Base-by-base conservation (phyloP, 2,113 vertebrate genomes). In the Archocentrus centrarchus region DNA sequence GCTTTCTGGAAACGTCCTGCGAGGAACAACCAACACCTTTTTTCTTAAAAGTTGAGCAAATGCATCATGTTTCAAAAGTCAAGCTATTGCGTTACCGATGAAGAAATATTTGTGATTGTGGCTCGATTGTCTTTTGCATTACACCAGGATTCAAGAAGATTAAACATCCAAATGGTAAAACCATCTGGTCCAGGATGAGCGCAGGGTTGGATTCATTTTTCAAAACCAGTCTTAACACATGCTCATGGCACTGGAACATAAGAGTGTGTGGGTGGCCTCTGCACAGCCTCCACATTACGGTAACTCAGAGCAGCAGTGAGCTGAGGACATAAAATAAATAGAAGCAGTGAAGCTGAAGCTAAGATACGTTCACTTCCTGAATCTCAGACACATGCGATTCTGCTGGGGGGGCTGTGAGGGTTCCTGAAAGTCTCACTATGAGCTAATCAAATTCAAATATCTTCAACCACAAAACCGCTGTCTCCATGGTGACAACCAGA, bases 401-500 rank as follows among this genome's bases (percentile, higher is more conserved):
- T 35, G 53, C 7, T 10, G 30, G 59, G 59, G 66, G 75, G 60
- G 22, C 2, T 62, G 70, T 10, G 57, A 68, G 27, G 68, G 75
- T 66, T 76, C 75, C 30, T 66, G 35, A 30, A 7, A 14, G 18
- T 86, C 83, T 80, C 47, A 24, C 63, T 88, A 53, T 35, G 39
- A 85, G 77, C 60, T 85, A 88, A 92, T 86, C 80, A n/a, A 82
- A 93, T 88, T 84, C 86, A 84, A 77, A 85, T 70, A 20, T 30
- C 79, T 77, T 61, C 53, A 55, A 62, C 81, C 79, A 60, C 84
- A 11, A 81, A 37, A 58, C 75, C 58, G 70, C 80, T 1, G 93
- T 96, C 91, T 88, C 95, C 93, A 94, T 94, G 86, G 89, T 15
- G 81, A 95, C 87, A 80, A 83, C 89, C 94, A 95, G 94, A 96